Conservation (phyloP, 1,140 invertebrate genomes). For the Philopotamus ludificatus region DNA sequence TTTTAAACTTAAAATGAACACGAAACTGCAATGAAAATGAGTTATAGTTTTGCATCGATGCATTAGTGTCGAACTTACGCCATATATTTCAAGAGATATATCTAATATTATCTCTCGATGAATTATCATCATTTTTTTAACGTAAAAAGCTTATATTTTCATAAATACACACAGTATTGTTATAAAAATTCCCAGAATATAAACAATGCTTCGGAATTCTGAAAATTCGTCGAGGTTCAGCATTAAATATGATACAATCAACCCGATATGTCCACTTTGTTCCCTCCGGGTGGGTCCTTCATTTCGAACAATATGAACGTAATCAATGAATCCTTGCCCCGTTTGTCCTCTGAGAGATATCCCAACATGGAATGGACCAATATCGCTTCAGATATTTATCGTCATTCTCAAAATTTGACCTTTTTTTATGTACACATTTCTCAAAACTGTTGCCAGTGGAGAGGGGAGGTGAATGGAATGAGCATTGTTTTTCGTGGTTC, state of each 20-base stretch:
- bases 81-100: too few relatives aligned
- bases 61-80: too few relatives aligned
- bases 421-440: conserved; percentile 9
- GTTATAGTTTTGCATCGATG: too few relatives aligned
- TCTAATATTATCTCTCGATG: too few relatives aligned
- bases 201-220: too few relatives aligned
- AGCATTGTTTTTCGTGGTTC: conserved; percentile 9
- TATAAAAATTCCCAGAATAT: too few relatives aligned
- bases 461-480: too few relatives aligned
- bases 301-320: conserved; percentile 27
- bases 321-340: conserved; percentile 25
- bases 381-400: conserved; percentile 31
- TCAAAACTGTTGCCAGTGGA: not conserved
- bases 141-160: too few relatives aligned
- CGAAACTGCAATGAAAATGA: too few relatives aligned
- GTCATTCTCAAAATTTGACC: conserved; percentile 27
- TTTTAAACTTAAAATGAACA: too few relatives aligned
- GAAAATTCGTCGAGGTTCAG: conserved; percentile 5
- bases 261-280: conserved; percentile 9
- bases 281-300: conserved; percentile 5
- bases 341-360: not conserved
- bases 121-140: too few relatives aligned
- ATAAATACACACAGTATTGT: too few relatives aligned
- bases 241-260: conserved; percentile 22
- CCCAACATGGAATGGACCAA: not conserved